Conservation (phyloP, 2,797 vertebrate genomes). For the Tiaroga cobitis region DNA sequence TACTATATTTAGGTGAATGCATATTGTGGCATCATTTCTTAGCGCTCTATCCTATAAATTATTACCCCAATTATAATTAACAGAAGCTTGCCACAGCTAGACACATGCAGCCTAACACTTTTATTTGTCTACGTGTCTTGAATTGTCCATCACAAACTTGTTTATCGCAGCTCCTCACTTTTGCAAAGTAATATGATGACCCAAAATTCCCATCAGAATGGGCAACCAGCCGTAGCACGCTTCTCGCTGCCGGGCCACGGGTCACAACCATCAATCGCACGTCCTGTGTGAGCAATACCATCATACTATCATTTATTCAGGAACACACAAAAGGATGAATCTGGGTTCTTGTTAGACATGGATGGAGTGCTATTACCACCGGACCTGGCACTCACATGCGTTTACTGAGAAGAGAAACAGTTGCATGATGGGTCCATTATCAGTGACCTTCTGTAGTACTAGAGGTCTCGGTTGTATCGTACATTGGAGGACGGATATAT, state of each 20-base stretch:
- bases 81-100: not conserved
- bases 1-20: not conserved
- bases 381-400: not conserved
- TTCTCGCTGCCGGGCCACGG: conserved; percentile 21
- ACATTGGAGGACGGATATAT: conserved; percentile 15
- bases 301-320: conserved; percentile 49
- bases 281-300: conserved; percentile 43
- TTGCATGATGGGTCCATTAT: conserved; percentile 45
- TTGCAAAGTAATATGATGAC: conserved; percentile 16
- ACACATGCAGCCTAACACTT: conserved; percentile 2
- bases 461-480: not conserved
- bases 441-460: conserved; percentile 22
- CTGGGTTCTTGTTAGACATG: conserved; percentile 30
- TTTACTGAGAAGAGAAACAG: conserved; percentile 49
- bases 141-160: conserved; percentile 20
- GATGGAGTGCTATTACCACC: conserved; percentile 26
- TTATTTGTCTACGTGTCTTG: not conserved
- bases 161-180: conserved; percentile 1
- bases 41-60: not conserved
- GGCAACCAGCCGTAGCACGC: conserved; percentile 25
- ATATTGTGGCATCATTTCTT: not conserved
- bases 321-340: conserved; percentile 46
- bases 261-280: conserved; percentile 41
- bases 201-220: conserved; percentile 43
- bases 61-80: not conserved